Conservation (phyloP, 2,797 vertebrate species). For the Bucorvus abyssinicus region DNA sequence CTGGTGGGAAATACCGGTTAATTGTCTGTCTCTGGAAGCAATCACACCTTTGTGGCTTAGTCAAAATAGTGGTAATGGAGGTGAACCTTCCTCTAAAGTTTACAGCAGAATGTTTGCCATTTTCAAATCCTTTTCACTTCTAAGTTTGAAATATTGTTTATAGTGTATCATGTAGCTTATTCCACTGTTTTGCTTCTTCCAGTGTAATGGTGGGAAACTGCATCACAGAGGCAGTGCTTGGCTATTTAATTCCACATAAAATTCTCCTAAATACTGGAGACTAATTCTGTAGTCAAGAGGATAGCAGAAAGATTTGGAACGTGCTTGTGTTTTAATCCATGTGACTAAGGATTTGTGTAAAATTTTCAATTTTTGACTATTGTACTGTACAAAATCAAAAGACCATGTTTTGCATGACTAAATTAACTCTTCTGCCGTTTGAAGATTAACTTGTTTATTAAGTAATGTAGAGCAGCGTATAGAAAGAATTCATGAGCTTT, state of each 20-base stretch:
- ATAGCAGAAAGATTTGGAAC: neutral
- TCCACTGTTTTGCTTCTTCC: neutral
- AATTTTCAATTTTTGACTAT: neutral
- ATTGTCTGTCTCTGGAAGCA: neutral
- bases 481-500: neutral
- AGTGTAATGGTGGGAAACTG: neutral
- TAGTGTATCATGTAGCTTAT: neutral
- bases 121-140: neutral
- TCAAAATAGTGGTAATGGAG: neutral
- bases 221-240: neutral
- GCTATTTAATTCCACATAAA: neutral
- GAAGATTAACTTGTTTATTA: conserved; percentile 1
- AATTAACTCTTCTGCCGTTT: conserved; percentile 20
- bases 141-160: neutral
- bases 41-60: neutral
- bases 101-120: neutral
- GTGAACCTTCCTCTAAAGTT: neutral
- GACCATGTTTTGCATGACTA: neutral
- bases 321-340: neutral
- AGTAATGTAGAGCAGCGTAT: neutral
- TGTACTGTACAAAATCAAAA: neutral
- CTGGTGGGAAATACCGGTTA: neutral
- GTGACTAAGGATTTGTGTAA: neutral
- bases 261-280: neutral
- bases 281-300: neutral